Conservation (phyloP, 1,140 invertebrate species). For the Trypoxylus dichotomus region DNA sequence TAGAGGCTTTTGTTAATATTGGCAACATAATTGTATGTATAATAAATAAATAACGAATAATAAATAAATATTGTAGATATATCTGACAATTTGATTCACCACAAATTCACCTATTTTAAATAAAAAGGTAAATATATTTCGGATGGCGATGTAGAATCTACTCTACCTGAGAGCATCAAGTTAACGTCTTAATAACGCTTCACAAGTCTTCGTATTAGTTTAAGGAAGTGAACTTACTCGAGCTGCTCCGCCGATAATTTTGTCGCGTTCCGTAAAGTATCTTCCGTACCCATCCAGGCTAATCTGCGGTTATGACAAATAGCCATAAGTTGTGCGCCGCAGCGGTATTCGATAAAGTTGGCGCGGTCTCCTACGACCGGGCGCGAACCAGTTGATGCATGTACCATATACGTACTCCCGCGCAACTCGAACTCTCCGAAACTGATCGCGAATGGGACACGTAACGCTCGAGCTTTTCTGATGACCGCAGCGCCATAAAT, state of each 20-base stretch:
- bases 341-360: neutral
- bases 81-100: no score
- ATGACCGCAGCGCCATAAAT: no score
- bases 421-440: neutral
- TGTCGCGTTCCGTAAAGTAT: neutral
- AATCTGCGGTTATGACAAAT: neutral
- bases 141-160: neutral
- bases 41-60: no score
- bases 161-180: neutral
- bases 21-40: no score
- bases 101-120: no score
- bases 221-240: neutral
- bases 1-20: no score
- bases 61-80: no score
- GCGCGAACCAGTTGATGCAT: neutral
- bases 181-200: neutral
- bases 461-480: no score
- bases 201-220: neutral
- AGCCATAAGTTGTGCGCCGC: neutral
- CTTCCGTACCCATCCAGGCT: neutral
- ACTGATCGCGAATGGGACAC: neutral
- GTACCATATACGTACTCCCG: neutral
- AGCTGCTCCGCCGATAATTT: neutral
- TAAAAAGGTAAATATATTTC: neutral
- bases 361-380: neutral